Percentiles rank a stretch among this genome's conserved stretches.
Conservation (phyloP, 1,140 invertebrate species). For the Radopholus similis region DNA sequence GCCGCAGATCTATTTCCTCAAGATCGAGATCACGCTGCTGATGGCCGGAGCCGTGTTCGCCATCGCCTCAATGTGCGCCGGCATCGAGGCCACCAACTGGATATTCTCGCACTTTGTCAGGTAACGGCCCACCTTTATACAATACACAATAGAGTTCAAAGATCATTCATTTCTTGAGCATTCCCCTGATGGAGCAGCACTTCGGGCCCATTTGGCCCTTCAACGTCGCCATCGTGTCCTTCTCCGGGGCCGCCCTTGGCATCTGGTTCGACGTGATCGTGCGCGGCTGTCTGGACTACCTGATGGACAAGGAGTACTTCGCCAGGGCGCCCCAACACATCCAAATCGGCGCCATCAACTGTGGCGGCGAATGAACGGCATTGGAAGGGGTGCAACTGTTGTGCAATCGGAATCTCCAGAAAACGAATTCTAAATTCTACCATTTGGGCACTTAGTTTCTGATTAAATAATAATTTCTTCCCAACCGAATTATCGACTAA, state of each 20-base stretch:
- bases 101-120: conserved; percentile 49
- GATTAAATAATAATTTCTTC: too few species aligned
- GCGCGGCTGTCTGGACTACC: conserved; percentile 43
- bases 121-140: conserved; percentile 10
- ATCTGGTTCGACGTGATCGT: conserved; percentile 55
- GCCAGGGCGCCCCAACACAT: conserved; percentile 13
- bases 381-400: too few species aligned
- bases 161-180: conserved; percentile 26
- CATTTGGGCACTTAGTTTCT: too few species aligned
- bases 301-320: conserved; percentile 53
- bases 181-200: conserved; percentile 40
- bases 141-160: conserved; percentile 19
- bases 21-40: conserved; percentile 52
- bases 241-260: conserved; percentile 48
- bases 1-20: conserved; percentile 45
- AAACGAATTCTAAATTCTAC: too few species aligned
- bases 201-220: conserved; percentile 54
- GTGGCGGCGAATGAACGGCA: too few species aligned
- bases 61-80: conserved; percentile 47
- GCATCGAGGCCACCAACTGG: conserved; percentile 46
- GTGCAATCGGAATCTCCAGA: too few species aligned
- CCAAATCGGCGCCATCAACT: conserved; percentile 21
- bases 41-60: conserved; percentile 44
- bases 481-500: too few species aligned
- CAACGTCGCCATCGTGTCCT: conserved; percentile 49